These are phyloP conservation scores for Neodiprion virginianus DNA, from an alignment of 1,140 invertebrate species.

Conservation along the genomic window DNA sequence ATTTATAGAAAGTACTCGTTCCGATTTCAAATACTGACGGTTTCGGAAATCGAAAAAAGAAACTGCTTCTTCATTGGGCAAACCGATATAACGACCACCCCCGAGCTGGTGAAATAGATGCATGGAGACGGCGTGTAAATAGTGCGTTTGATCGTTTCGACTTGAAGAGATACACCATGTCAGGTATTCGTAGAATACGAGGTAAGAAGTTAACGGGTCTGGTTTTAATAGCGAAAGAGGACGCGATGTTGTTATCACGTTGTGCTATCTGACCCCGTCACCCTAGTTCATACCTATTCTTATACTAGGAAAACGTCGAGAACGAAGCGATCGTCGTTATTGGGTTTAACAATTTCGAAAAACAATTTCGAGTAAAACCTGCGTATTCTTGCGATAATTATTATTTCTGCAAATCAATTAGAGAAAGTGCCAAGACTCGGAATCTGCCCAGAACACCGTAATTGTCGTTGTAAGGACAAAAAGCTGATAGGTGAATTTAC, in stretches of 20 bases:
- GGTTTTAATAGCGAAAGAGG: slow-evolving; percentile 8
- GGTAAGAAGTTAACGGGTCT: background rate
- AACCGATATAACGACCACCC: too few relatives aligned
- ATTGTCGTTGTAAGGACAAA: too few relatives aligned
- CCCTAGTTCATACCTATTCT: slow-evolving; percentile 9
- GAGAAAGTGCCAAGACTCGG: too few relatives aligned
- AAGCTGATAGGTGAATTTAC: too few relatives aligned
- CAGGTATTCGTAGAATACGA: background rate
- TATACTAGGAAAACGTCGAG: background rate
- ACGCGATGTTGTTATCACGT: slow-evolving; percentile 34
- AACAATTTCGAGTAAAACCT: background rate
- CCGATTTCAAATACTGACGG: too few relatives aligned
- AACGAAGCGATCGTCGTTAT: too few relatives aligned
- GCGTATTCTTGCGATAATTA: background rate
- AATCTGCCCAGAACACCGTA: too few relatives aligned
- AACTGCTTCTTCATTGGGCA: too few relatives aligned
- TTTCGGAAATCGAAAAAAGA: too few relatives aligned
- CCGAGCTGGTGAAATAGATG: too few relatives aligned
- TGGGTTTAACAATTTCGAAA: background rate
- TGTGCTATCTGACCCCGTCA: slow-evolving; percentile 46
- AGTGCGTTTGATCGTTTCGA: background rate
- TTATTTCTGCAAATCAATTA: background rate
- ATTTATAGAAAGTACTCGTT: too few relatives aligned
- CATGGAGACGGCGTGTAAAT: background rate
- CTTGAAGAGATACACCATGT: background rate